phyloP scores from a whole-genome alignment of 2,797 vertebrate species.

The Percopsis omiscomaycus region DNA sequence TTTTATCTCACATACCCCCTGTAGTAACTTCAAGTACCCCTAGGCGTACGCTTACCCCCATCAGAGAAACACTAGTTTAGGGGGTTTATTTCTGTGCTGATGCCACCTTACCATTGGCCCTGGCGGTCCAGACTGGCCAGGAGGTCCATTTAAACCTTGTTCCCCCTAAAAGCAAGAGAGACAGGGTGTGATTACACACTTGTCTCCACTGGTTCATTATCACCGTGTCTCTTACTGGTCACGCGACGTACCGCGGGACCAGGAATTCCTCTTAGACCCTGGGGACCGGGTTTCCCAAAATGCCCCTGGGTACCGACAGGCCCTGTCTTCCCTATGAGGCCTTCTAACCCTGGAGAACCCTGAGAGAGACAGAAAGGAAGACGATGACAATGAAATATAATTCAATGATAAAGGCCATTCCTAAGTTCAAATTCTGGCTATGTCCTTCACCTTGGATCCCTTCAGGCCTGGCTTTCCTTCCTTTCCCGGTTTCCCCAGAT shows the following conservation, averaged over 20 bases:
- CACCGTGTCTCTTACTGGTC: not conserved
- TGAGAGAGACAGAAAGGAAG: constrained; percentile 48
- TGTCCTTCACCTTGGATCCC: constrained; percentile 71
- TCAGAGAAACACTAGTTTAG: not conserved
- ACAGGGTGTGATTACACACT: constrained; percentile 8
- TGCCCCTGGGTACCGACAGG: constrained; percentile 91
- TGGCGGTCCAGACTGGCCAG: constrained; percentile 91
- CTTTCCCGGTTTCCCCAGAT: constrained; percentile 75
- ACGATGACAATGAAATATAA: not conserved
- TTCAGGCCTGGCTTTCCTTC: constrained; percentile 73
- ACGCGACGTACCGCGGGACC: constrained; percentile 87
- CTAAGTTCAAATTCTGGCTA: not conserved
- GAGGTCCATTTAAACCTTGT: constrained; percentile 92
- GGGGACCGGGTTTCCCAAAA: constrained; percentile 87
- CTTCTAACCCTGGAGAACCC: constrained; percentile 90
- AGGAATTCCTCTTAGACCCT: constrained; percentile 92
- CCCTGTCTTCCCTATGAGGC: constrained; percentile 89
- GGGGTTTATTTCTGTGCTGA: constrained; percentile 1
- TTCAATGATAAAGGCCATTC: too few species aligned
- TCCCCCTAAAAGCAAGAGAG: constrained; percentile 83
- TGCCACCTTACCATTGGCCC: constrained; percentile 87
- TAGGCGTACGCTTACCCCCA: not conserved
- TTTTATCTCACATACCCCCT: too few species aligned
- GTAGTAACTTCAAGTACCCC: too few species aligned
- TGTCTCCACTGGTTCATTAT: not conserved